These are phyloP conservation scores for Hyppa rectilinea DNA, from an alignment of 2,888 invertebrate species.

Conservation along the genomic window DNA sequence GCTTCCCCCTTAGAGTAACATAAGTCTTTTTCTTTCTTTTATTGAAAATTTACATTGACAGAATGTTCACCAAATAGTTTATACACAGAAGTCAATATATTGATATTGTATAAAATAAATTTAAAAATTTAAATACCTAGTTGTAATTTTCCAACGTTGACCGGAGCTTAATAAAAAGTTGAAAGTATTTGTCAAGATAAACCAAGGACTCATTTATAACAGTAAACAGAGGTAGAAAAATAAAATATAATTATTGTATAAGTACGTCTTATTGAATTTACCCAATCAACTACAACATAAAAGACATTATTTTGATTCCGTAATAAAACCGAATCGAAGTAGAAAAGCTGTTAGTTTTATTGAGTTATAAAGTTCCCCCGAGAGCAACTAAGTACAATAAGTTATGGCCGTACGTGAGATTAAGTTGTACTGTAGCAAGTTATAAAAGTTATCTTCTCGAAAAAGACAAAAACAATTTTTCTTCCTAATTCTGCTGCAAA, in stretches of 20 bases:
- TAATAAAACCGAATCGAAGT: slow-evolving; percentile 43
- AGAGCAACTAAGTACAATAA: slow-evolving; percentile 31
- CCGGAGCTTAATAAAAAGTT: neutral
- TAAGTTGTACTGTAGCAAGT: neutral
- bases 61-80: neutral
- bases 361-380: slow-evolving; percentile 45
- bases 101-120: too few relatives aligned
- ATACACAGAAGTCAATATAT: too few relatives aligned
- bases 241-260: too few relatives aligned
- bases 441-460: neutral
- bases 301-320: slow-evolving; percentile 25
- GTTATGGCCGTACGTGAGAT: slow-evolving; percentile 32
- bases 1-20: too few relatives aligned
- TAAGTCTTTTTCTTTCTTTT: too few relatives aligned
- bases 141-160: neutral
- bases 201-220: neutral
- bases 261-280: neutral
- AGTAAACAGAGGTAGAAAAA: neutral
- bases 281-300: slow-evolving; percentile 24
- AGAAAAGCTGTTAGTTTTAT: slow-evolving; percentile 54
- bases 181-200: neutral
- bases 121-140: too few relatives aligned
- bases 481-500: neutral
- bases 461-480: neutral
- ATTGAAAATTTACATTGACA: neutral